Base-by-base conservation (phyloP, 92 coral and sea anemone genomes). In the Epizoanthus rinbou region DNA sequence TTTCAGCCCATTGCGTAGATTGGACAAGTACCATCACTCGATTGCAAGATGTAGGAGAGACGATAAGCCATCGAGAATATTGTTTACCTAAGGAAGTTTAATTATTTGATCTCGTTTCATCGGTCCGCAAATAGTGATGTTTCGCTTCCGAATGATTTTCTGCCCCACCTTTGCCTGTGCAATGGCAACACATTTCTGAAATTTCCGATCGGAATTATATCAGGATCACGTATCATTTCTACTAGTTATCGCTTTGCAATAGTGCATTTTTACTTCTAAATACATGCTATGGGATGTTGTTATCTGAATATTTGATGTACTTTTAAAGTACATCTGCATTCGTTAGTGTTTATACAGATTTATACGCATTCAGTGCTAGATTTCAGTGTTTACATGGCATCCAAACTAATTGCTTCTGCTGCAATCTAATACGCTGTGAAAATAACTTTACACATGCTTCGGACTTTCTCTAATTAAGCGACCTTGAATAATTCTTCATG, bases 71-170 rank as follows among this genome's bases (percentile, higher is more conserved):
- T 57, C 81, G 15, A 28, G 59, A 58, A 41, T 54, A 58, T 28
- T 60, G 28, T 59, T 58, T 37, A 37, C 35, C 81, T 58, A 58
- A 41, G 18, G 64, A 58, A 59, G 54, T 76, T 76, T 76, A 59
- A 76, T 74, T 58, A 59, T 33, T 59, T 60, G 81, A 22, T 76
- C 28, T 37, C 19, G 53, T 76, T 76, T 76, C 81, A 76, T n/a
- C 13, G 33, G 43, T 39, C 53, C 13, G 66, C 37, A 75, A 19
- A 23, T 56, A 56, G 52, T 11, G 23, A n/a, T 5, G 68, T 63
- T 19, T 67, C 47, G 72, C 72, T 16, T 67, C 22, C 72, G 15
- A 47, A 47, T 47, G 54, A 15, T 4, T 15, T 67, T 28, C 39
- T 25, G 72, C 72, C 47, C 50, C 47, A 67, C 72, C 72, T 67